phyloP scores from a whole-genome alignment of 2,888 invertebrate genomes.

The Xestia c-nigrum region DNA sequence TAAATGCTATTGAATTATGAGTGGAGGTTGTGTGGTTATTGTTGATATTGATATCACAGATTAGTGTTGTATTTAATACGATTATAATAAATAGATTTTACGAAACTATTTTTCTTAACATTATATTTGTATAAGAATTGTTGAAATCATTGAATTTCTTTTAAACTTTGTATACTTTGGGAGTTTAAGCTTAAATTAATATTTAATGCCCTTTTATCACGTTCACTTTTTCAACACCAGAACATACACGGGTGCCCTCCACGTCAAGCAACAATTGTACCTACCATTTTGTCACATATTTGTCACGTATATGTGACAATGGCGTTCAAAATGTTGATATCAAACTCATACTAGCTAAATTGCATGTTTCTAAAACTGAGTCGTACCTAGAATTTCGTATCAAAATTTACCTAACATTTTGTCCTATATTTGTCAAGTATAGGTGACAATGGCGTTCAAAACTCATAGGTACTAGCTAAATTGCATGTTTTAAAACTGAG shows the following conservation, averaged over 20 bases:
- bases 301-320: no score
- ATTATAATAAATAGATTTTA: constrained; percentile 19
- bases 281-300: no score
- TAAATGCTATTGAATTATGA: constrained; percentile 30
- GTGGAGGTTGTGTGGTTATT: constrained; percentile 2
- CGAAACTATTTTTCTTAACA: not conserved
- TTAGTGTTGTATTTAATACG: constrained; percentile 25
- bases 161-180: not conserved
- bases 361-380: no score
- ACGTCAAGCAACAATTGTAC: no score
- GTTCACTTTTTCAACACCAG: no score
- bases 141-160: not conserved
- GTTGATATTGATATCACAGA: constrained; percentile 18
- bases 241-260: no score
- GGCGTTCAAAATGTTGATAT: no score
- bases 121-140: not conserved
- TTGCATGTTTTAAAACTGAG: not conserved
- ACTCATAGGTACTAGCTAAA: not conserved
- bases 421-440: no score
- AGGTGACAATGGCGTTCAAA: no score
- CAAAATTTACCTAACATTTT: no score
- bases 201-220: not conserved
- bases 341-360: no score
- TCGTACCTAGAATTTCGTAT: no score
- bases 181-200: not conserved